phyloP scores from a whole-genome alignment of 2,888 invertebrate species.

The Acrobasis repandana region DNA sequence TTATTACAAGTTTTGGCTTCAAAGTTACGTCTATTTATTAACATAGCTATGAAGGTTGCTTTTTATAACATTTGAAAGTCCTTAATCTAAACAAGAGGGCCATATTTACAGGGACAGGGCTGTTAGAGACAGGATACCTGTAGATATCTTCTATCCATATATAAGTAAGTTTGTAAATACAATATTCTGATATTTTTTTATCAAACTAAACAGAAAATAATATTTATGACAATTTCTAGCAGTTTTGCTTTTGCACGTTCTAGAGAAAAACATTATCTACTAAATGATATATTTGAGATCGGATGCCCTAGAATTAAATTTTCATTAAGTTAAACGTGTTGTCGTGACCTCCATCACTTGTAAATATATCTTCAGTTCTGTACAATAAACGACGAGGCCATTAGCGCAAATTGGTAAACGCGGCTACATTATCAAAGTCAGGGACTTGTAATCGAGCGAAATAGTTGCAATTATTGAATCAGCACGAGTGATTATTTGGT shows the following conservation, averaged over 20 bases:
- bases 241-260: background rate
- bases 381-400: background rate
- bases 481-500: slow-evolving; percentile 8
- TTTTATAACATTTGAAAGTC: too few species aligned
- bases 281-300: background rate
- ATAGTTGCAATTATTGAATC: slow-evolving; percentile 18
- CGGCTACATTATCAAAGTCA: slow-evolving; percentile 12
- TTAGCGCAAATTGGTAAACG: slow-evolving; percentile 4
- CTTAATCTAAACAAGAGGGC: too few species aligned
- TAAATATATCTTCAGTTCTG: slow-evolving; percentile 1
- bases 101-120: too few species aligned
- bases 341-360: background rate
- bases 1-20: too few species aligned
- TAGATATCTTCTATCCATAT: too few species aligned
- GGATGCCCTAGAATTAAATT: background rate
- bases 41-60: too few species aligned
- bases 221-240: background rate
- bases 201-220: too few species aligned
- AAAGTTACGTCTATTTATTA: too few species aligned
- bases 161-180: too few species aligned
- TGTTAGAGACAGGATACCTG: too few species aligned
- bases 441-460: slow-evolving; percentile 29
- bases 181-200: too few species aligned
- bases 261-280: background rate
- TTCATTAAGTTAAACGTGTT: background rate